These are phyloP conservation scores for Stegophylla sp. DNA, from an alignment of 2,888 invertebrate genomes.

Conservation along the genomic window DNA sequence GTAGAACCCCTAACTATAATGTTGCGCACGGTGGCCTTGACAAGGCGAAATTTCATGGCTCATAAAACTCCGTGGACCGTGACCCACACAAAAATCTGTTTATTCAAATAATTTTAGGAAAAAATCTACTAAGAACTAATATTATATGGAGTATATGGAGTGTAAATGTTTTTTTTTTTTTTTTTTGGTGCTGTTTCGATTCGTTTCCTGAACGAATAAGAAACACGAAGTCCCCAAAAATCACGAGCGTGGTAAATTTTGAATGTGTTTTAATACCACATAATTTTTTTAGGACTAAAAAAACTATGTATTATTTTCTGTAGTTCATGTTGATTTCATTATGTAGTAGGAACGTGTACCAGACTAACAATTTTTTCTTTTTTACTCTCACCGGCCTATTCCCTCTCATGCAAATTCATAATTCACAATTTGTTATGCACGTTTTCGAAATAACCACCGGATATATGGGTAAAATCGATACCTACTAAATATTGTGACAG, in stretches of 20 bases:
- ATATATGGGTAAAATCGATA: not conserved
- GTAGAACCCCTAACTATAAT: not conserved
- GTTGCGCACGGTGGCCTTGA: constrained; percentile 25
- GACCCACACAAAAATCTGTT: constrained; percentile 38
- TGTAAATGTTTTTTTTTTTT: not conserved
- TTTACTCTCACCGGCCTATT: not conserved
- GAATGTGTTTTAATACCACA: not conserved
- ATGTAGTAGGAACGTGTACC: not conserved
- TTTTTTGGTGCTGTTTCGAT: too few relatives aligned
- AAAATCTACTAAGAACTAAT: not conserved
- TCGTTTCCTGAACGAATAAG: constrained; percentile 15
- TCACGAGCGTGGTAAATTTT: constrained; percentile 2
- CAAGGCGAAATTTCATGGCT: constrained; percentile 41
- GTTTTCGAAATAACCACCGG: not conserved
- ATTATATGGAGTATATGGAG: not conserved
- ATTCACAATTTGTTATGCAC: not conserved
- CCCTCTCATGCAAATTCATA: not conserved
- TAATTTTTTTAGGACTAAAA: constrained; percentile 25
- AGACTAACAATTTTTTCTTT: not conserved
- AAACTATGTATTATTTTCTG: not conserved
- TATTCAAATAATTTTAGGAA: constrained; percentile 29
- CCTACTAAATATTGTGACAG: constrained; percentile 9
- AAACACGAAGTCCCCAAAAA: not conserved
- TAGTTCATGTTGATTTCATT: not conserved
- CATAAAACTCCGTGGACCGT: constrained; percentile 37